Evolutionary conservation across 2,113 vertebrate species (phyloP).

Genomic region (Miniopterus natalensis): DNA sequence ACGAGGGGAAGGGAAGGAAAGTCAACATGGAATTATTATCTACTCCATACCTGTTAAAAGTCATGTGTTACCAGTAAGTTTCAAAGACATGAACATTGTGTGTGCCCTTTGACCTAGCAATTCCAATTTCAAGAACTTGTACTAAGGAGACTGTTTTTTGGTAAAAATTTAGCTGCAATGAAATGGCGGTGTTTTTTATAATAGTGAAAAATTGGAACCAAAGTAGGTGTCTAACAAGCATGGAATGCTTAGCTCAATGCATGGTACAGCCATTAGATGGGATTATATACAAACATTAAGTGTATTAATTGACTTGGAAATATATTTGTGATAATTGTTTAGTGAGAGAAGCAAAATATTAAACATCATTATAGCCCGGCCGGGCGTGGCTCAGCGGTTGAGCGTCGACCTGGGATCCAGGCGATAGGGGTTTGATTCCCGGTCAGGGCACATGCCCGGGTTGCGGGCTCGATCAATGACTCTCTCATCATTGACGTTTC

Average conservation of each 20-base stretch:
- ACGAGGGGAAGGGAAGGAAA: not conserved
- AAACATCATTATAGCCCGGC: not conserved
- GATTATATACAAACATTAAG: not conserved
- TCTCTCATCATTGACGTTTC: too few relatives aligned
- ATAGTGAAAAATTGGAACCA: not conserved
- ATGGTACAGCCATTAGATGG: not conserved
- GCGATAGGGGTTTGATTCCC: too few relatives aligned
- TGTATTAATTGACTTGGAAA: not conserved
- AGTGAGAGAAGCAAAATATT: not conserved
- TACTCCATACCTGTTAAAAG: not conserved
- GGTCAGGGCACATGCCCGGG: too few relatives aligned
- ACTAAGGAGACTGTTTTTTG: not conserved
- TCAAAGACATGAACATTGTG: not conserved
- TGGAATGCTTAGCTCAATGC: not conserved
- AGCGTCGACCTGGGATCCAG: too few relatives aligned
- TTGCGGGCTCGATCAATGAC: too few relatives aligned
- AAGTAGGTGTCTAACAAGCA: not conserved
- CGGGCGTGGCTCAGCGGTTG: too few relatives aligned
- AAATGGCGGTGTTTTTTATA: not conserved
- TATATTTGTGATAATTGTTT: not conserved
- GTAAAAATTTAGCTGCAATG: not conserved
- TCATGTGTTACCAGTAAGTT: not conserved
- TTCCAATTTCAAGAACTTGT: constrained; percentile 11
- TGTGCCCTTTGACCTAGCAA: not conserved
- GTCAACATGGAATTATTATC: not conserved